Conservation (phyloP, 2,888 invertebrate species). For the Synergus umbraculus region DNA sequence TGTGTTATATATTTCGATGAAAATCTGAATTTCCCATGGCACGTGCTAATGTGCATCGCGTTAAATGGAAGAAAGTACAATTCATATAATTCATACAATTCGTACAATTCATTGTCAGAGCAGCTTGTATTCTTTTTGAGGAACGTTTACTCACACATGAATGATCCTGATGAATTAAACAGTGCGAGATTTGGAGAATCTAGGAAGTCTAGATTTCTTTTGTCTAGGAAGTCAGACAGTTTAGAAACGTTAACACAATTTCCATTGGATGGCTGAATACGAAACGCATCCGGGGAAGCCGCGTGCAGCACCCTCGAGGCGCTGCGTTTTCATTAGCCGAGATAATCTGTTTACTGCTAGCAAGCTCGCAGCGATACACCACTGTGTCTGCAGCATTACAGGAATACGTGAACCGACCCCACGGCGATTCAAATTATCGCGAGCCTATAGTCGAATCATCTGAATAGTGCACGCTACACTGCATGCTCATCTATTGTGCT, state of each 20-base stretch:
- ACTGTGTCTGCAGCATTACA: slow-evolving; percentile 52
- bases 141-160: background rate
- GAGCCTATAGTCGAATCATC: slow-evolving; percentile 55
- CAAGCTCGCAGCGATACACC: slow-evolving; percentile 53
- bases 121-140: background rate
- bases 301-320: slow-evolving; percentile 51
- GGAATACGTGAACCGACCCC: slow-evolving; percentile 58
- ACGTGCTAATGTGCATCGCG: background rate
- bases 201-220: background rate
- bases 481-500: slow-evolving; percentile 49
- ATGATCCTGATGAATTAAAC: background rate
- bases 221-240: background rate
- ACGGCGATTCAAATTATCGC: slow-evolving; percentile 58
- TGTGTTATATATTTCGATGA: no score
- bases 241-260: slow-evolving; percentile 45
- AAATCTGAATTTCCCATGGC: no score
- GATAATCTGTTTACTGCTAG: slow-evolving; percentile 67
- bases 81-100: no score
- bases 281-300: slow-evolving; percentile 49
- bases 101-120: background rate
- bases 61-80: background rate
- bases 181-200: background rate
- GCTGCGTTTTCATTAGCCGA: slow-evolving; percentile 67
- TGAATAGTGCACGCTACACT: slow-evolving; percentile 53
- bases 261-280: slow-evolving; percentile 50